phyloP scores from a whole-genome alignment of 2,888 invertebrate species.

The Chloroclystis v-ata region DNA sequence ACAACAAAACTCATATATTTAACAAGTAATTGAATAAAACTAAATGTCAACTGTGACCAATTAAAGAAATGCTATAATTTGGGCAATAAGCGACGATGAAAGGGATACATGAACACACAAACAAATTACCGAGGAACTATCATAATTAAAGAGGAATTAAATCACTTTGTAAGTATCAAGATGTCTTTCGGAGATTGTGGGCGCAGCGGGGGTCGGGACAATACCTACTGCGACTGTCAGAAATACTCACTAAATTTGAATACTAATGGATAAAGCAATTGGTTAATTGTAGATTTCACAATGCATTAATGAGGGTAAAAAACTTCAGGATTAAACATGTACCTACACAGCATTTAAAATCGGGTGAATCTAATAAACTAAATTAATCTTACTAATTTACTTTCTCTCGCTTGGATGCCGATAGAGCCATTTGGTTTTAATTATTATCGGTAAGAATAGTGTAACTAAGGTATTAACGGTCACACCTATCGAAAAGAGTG shows the following conservation, averaged over 20 bases:
- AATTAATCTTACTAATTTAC: no score
- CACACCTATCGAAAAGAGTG: constrained; percentile 30
- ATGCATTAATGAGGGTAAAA: no score
- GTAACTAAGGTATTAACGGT: no score
- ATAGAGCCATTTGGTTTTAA: no score
- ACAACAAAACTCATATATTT: constrained; percentile 36
- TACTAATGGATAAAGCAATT: constrained; percentile 45
- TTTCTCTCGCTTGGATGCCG: no score
- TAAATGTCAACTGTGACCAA: constrained; percentile 46
- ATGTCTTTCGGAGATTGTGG: constrained; percentile 43
- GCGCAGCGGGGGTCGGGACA: constrained; percentile 59
- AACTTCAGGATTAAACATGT: no score
- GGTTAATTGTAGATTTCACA: no score
- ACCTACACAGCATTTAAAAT: no score
- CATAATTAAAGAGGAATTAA: constrained; percentile 27
- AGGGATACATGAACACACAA: constrained; percentile 26
- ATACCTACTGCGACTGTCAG: constrained; percentile 23
- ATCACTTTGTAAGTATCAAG: constrained; percentile 67
- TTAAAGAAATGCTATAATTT: constrained; percentile 33
- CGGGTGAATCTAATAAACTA: no score
- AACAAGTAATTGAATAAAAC: constrained; percentile 41
- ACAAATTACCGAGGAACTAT: constrained; percentile 21
- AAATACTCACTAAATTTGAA: constrained; percentile 50
- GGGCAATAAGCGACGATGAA: constrained; percentile 15
- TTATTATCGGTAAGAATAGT: no score